Base-by-base conservation (phyloP, 2,888 invertebrate species). In the Atrina japonica region DNA sequence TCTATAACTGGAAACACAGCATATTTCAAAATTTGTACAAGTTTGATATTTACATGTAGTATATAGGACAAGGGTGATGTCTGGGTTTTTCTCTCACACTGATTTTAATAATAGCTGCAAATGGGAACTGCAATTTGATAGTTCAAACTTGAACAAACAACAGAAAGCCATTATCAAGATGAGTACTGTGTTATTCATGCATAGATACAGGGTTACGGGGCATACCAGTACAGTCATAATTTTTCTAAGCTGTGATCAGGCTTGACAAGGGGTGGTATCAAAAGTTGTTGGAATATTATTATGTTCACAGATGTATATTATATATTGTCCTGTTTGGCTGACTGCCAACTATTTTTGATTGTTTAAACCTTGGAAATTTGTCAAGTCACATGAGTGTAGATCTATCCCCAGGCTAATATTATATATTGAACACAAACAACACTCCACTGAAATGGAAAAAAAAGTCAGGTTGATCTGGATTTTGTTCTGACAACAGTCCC, bases 181-280 rank as follows among this genome's bases (percentile, higher is more conserved):
- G 49, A 21, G 49, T 49, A 11, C 49, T 21, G 21, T 49, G 23
- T 49, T 49, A 21, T 49, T 49, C 23, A 49, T n/a, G 21, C 49
- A 49, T 49, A 41, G 41, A 27, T 14, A 53, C 53, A 53, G n/a
- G 30, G 18, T 53, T 27, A 27, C 29, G 53, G 55, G 35, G 35
- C 55, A 56, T 18, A 56, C 35, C 18, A 56, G 40, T 35, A 56
- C 40, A 56, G 35, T 35, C 30, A 56, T 56, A 56, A 56, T 56
- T 56, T 56, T 40, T 56, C 56, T 35, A 23, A 11, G 27, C 21
- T 25, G 56, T 56, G 56, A 56, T 56, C 56, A 23, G 18, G 35
- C 40, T 40, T 40, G 56, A 56, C 56, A 18, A 53, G 53, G 56
- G 56, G 40, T 23, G 18, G 40, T 56, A 35, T 56, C 56, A 35